Evolutionary conservation across 2,113 vertebrate species (phyloP).

Genomic region (Oncorhynchus nerka): DNA sequence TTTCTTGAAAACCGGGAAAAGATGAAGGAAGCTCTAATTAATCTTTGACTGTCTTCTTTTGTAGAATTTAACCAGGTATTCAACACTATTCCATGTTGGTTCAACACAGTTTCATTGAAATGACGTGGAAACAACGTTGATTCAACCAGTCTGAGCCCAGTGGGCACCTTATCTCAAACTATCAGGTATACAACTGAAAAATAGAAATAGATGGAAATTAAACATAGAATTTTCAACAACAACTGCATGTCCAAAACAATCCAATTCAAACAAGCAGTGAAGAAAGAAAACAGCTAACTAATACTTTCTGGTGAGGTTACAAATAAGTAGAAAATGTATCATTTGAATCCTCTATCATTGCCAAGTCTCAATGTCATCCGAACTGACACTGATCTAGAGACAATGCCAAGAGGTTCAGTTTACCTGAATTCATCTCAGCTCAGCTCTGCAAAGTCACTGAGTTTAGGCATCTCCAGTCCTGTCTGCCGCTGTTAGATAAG

Average conservation of each 20-base stretch:
- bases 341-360: neutral
- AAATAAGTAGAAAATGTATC: neutral
- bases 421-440: neutral
- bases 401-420: neutral
- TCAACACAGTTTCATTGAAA: too few species aligned
- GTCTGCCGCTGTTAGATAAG: slow-evolving; percentile 20
- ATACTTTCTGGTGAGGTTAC: neutral
- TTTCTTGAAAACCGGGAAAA: neutral
- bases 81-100: neutral
- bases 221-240: too few species aligned
- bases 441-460: slow-evolving; percentile 4
- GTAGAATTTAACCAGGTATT: neutral
- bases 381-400: slow-evolving; percentile 1
- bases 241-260: too few species aligned
- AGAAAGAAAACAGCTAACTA: neutral
- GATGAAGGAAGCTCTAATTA: neutral
- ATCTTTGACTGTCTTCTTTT: neutral
- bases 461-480: slow-evolving; percentile 14
- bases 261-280: too few species aligned
- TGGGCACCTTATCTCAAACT: neutral
- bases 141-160: too few species aligned
- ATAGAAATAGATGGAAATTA: neutral
- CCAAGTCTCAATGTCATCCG: slow-evolving; percentile 14
- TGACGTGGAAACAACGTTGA: too few species aligned
- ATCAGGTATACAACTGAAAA: neutral